Conservation (phyloP, 1,140 invertebrate species). For the Leptinotarsa undecemlineata region DNA sequence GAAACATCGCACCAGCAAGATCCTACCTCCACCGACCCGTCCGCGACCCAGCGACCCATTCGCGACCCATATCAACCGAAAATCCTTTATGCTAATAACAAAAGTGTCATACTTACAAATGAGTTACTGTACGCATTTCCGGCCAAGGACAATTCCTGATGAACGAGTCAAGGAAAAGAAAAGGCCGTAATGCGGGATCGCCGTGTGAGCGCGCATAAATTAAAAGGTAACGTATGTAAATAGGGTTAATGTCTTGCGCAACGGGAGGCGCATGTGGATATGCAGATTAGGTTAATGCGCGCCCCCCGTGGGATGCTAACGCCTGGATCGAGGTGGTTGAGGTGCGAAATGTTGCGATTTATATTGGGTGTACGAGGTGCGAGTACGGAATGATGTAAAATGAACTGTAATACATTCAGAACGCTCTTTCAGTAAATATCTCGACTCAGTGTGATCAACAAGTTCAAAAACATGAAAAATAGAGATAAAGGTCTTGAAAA, state of each 20-base stretch:
- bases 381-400: too few species aligned
- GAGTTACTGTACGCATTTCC: conserved; percentile 23
- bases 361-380: too few species aligned
- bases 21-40: neutral
- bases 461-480: too few species aligned
- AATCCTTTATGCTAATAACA: conserved; percentile 19
- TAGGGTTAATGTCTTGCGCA: conserved; percentile 14
- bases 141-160: conserved; percentile 23
- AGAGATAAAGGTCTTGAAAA: too few species aligned
- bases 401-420: too few species aligned
- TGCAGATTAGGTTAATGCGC: conserved; percentile 15
- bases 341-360: neutral
- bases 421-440: too few species aligned
- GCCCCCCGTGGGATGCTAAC: conserved; percentile 7
- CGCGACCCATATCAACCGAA: conserved; percentile 14
- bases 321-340: neutral
- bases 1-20: neutral
- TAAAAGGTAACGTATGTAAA: conserved; percentile 15
- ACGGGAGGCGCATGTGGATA: conserved; percentile 17
- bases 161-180: conserved; percentile 22
- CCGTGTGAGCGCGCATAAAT: conserved; percentile 21
- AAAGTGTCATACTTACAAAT: conserved; percentile 21
- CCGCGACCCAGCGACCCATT: neutral
- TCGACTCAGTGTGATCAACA: too few species aligned
- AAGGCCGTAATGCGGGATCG: conserved; percentile 11